Evolutionary conservation across 2,888 invertebrate species (phyloP), one percentile per base, ranked within the genome.

Genomic region (Chrysopilus asiliformis): DNA sequence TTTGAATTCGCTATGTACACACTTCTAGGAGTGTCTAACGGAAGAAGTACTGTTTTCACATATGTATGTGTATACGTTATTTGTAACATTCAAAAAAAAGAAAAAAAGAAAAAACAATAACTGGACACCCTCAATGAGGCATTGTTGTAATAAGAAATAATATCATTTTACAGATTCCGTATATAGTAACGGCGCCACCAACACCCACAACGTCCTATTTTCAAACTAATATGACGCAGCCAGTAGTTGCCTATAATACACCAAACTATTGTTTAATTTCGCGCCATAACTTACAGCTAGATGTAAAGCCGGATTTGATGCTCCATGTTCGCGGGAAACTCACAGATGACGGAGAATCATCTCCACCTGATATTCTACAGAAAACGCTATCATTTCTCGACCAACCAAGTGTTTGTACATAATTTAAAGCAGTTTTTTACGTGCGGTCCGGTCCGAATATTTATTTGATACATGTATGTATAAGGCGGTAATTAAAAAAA

Each of bases 311-410:
- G 1, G 76, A 77, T 53, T 74, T 76, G 52, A 74, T 76, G 72
- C 74, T 76, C 57, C 76, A 77, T 51, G 72, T 77, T 12, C 61
- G 76, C 45, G 72, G 74, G 14, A 76, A 77, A 50, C 74, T 76
- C 46, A 33, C 43, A 6, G 74, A 74, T 49, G 68, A 68, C 38
- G 68, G 67, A 53, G 67, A 67, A 47, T 20, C 34, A 7, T 13
- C 38, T 18, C 17, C 19, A 22, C 18, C 9, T 14, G 22, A 22
- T 22, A 22, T 22, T 8, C 22, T 22, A 10, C 7, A 22, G 7
- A 7, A 22, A 22, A 10, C 22, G 7, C 7, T 22, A 7, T 22
- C 22, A 22, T n/a, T n/a, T n/a, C 7, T 10, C 7, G 22, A 22
- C 10, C 22, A 22, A 22, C 10, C 22, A 8, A 10, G 22, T 22